phyloP scores from a whole-genome alignment of 1,140 invertebrate species.

The Sycobia sp. region DNA sequence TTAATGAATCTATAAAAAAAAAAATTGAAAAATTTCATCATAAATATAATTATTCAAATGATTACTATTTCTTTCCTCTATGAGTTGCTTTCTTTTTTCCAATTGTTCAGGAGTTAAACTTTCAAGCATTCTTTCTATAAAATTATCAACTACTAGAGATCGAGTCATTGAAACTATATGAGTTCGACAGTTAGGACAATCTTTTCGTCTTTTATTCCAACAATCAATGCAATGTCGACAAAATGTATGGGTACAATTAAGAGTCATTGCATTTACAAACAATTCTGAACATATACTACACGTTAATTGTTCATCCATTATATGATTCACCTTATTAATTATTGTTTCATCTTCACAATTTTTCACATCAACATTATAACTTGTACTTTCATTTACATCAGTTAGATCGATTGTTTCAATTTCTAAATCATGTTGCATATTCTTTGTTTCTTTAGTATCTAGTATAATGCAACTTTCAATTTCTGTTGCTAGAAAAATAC shows the following conservation, averaged over 20 bases:
- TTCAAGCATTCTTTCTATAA: slow-evolving; percentile 71
- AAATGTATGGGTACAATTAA: slow-evolving; percentile 81
- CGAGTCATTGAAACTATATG: slow-evolving; percentile 61
- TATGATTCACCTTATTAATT: slow-evolving; percentile 65
- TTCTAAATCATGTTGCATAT: slow-evolving; percentile 46
- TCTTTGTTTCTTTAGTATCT: slow-evolving; percentile 38
- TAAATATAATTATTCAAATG: background rate
- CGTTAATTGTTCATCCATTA: slow-evolving; percentile 78
- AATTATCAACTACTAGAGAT: slow-evolving; percentile 65
- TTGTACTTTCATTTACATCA: slow-evolving; percentile 28
- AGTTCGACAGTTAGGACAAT: slow-evolving; percentile 75
- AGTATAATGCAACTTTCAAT: slow-evolving; percentile 39
- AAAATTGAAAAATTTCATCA: background rate
- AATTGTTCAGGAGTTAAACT: slow-evolving; percentile 63
- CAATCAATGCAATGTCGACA: slow-evolving; percentile 74
- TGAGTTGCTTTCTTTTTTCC: slow-evolving; percentile 58
- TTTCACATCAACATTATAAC: slow-evolving; percentile 31
- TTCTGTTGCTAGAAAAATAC: slow-evolving; percentile 21
- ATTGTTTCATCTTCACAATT: slow-evolving; percentile 55
- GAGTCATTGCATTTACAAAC: slow-evolving; percentile 71
- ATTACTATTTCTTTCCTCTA: slow-evolving; percentile 62
- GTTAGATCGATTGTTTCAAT: slow-evolving; percentile 61
- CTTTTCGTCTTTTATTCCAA: slow-evolving; percentile 75
- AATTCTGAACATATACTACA: slow-evolving; percentile 82
- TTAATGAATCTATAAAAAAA: background rate